Evolutionary conservation across 1,140 invertebrate genomes (phyloP).

Genomic region (Drosophila insularis): DNA sequence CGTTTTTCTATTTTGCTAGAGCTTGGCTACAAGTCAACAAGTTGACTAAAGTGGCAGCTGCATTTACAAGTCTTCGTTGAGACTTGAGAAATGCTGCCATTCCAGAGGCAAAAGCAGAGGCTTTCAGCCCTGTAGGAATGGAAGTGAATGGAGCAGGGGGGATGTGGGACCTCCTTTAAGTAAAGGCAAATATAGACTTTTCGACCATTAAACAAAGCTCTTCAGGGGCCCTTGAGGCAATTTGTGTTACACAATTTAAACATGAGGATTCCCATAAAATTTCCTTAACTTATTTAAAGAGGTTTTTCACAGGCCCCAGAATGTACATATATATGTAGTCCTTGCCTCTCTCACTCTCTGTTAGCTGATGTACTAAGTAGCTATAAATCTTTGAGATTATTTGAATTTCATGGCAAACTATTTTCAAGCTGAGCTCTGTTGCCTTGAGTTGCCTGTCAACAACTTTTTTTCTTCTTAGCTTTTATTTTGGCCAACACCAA

Average conservation of each 20-base stretch:
- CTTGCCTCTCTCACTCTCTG: slow-evolving; percentile 12
- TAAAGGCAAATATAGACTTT: slow-evolving; percentile 68
- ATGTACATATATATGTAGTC: neutral
- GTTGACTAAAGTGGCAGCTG: slow-evolving; percentile 68
- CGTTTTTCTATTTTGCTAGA: slow-evolving; percentile 15
- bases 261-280: slow-evolving; percentile 31
- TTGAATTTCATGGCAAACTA: slow-evolving; percentile 79
- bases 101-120: slow-evolving; percentile 14
- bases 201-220: slow-evolving; percentile 60
- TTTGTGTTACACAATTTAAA: slow-evolving; percentile 39
- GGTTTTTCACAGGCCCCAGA: neutral
- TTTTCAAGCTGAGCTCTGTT: slow-evolving; percentile 58
- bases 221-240: slow-evolving; percentile 45
- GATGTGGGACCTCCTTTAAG: slow-evolving; percentile 25
- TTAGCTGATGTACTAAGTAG: slow-evolving; percentile 25
- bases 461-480: slow-evolving; percentile 45
- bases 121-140: neutral
- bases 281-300: slow-evolving; percentile 44
- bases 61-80: slow-evolving; percentile 49
- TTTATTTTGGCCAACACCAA: slow-evolving; percentile 32
- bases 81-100: slow-evolving; percentile 57
- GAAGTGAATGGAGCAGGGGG: too few relatives aligned
- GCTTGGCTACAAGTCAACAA: slow-evolving; percentile 66
- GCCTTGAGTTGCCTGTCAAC: slow-evolving; percentile 68
- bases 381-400: slow-evolving; percentile 78